Percentiles rank a stretch among this genome's conserved stretches.
Evolutionary conservation across 2,113 vertebrate genomes (phyloP).

Genomic region (Dipodomys merriami): DNA sequence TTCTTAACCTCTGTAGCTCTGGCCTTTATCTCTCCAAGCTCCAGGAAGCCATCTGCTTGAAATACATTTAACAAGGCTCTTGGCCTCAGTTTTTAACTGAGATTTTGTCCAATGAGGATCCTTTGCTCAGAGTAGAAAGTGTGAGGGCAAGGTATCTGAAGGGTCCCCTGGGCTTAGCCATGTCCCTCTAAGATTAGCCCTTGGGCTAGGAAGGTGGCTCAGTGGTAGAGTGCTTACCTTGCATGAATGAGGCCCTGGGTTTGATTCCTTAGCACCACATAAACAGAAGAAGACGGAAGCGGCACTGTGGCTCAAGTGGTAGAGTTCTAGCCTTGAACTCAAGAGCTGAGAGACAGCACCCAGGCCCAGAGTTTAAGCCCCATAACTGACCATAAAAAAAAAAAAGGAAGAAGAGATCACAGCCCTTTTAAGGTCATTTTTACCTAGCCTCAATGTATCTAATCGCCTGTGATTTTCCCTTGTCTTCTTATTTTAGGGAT

Average conservation of each 20-base stretch:
- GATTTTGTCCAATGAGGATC: neutral
- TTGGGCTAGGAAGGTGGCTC: no score
- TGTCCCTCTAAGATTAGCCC: neutral
- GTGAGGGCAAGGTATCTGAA: neutral
- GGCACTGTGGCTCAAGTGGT: no score
- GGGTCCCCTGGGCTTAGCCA: neutral
- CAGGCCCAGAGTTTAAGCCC: no score
- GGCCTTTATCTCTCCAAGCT: neutral
- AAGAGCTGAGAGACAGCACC: no score
- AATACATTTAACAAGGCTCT: neutral
- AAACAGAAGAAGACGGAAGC: no score
- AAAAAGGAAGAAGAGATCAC: neutral
- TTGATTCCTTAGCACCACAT: no score
- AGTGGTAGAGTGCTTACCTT: no score
- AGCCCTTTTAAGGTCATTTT: neutral
- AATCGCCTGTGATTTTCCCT: neutral
- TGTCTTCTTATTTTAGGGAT: neutral
- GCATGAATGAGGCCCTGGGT: no score
- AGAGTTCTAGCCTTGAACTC: no score
- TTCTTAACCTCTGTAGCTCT: neutral
- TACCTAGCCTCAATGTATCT: neutral
- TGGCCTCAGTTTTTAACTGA: neutral
- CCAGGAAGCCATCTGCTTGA: neutral
- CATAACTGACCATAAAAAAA: no score
- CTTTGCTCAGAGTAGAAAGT: neutral